Percentiles rank a stretch among this genome's conserved stretches.
phyloP scores from a whole-genome alignment of 2,888 invertebrate genomes.

The Synanthedon formicaeformis region DNA sequence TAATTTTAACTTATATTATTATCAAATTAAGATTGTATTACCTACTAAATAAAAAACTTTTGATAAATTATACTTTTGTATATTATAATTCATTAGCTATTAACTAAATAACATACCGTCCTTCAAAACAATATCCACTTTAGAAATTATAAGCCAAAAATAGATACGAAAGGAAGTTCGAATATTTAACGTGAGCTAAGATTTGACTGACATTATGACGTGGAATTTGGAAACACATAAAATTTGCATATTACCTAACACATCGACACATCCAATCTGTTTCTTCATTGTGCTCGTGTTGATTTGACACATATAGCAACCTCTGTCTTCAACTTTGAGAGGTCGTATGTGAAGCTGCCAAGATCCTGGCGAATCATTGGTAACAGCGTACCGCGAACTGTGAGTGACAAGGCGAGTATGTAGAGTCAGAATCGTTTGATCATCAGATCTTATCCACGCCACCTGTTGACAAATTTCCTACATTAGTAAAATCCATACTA shows the following conservation, averaged over 20 bases:
- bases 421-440: constrained; percentile 80
- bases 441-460: constrained; percentile 81
- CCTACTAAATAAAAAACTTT: too few species aligned
- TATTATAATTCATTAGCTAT: too few species aligned
- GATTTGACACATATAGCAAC: constrained; percentile 86
- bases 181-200: too few species aligned
- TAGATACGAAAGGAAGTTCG: too few species aligned
- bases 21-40: too few species aligned
- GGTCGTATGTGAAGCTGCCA: constrained; percentile 82
- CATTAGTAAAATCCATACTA: too few species aligned
- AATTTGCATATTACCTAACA: constrained; percentile 71
- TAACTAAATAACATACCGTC: too few species aligned
- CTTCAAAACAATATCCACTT: too few species aligned
- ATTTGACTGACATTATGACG: not conserved
- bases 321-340: constrained; percentile 78
- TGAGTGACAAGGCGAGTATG: constrained; percentile 81
- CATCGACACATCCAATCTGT: constrained; percentile 81
- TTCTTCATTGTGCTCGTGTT: constrained; percentile 83
- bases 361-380: constrained; percentile 76
- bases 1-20: too few species aligned
- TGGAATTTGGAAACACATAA: not conserved
- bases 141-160: too few species aligned
- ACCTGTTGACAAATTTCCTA: constrained; percentile 58
- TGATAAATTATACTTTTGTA: too few species aligned
- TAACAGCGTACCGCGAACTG: constrained; percentile 77